A percentile compares a stretch with the other conserved stretches of the same genome.
phyloP scores from a whole-genome alignment of 2,888 invertebrate species.

The Phalera bucephala region DNA sequence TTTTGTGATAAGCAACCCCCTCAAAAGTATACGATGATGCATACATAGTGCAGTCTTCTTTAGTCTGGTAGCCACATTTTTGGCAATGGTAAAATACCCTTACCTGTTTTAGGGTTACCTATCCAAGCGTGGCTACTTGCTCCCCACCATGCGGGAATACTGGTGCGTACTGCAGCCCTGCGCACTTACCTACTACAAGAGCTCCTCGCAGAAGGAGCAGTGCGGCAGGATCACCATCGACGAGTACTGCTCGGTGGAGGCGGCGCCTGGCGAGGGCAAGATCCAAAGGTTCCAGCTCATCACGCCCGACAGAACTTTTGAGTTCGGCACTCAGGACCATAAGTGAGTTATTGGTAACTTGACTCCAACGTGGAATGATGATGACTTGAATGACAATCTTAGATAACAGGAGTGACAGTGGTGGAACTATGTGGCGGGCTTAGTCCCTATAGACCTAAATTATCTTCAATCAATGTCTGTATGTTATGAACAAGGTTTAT shows the following conservation, averaged over 20 bases:
- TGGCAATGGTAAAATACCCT: too few species aligned
- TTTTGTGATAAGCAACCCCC: too few species aligned
- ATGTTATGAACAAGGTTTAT: too few species aligned
- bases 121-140: constrained; percentile 88
- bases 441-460: too few species aligned
- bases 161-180: constrained; percentile 92
- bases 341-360: constrained; percentile 77
- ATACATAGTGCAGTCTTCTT: too few species aligned
- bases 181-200: constrained; percentile 89
- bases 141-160: constrained; percentile 90
- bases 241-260: constrained; percentile 85
- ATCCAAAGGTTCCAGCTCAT: constrained; percentile 86
- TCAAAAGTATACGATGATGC: too few species aligned
- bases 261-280: constrained; percentile 80
- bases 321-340: constrained; percentile 89
- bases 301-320: constrained; percentile 88
- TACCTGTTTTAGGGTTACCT: constrained; percentile 84
- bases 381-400: background rate
- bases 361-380: too few species aligned
- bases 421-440: too few species aligned
- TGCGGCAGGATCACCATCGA: constrained; percentile 87
- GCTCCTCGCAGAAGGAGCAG: constrained; percentile 85
- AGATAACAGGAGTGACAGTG: too few species aligned
- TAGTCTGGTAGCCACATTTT: too few species aligned
- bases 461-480: too few species aligned